Conservation (phyloP, 2,888 invertebrate genomes). For the Ormia ochracea region DNA sequence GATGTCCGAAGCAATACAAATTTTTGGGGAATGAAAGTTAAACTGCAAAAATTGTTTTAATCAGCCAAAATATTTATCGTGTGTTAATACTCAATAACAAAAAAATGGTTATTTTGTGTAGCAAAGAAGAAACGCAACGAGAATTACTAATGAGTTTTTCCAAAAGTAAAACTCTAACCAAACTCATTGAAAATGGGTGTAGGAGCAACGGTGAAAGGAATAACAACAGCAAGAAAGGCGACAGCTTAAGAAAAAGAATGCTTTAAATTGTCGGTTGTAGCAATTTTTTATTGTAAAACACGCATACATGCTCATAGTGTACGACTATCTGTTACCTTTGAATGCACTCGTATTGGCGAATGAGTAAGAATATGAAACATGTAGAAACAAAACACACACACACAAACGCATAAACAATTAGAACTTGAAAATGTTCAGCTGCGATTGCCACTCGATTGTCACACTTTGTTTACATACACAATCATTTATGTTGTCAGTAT, state of each 20-base stretch:
- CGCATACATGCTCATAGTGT: neutral
- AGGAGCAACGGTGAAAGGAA: neutral
- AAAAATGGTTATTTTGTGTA: neutral
- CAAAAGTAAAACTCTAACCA: slow-evolving; percentile 6
- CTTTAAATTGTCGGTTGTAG: slow-evolving; percentile 16
- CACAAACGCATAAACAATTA: too few species aligned
- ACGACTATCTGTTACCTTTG: neutral
- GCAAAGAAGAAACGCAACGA: slow-evolving; percentile 13
- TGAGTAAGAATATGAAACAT: slow-evolving; percentile 3
- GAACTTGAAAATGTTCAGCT: slow-evolving; percentile 54
- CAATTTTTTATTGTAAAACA: slow-evolving; percentile 7
- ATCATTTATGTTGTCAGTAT: neutral
- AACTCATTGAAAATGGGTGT: neutral
- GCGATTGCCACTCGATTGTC: slow-evolving; percentile 67
- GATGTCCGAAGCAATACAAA: neutral
- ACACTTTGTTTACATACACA: slow-evolving; percentile 62
- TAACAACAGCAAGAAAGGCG: neutral
- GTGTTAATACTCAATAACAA: slow-evolving; percentile 37
- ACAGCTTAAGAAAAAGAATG: neutral
- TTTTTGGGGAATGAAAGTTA: neutral
- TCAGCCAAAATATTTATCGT: slow-evolving; percentile 50
- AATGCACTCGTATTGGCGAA: neutral
- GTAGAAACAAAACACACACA: neutral
- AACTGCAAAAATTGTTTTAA: slow-evolving; percentile 47
- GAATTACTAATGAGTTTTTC: slow-evolving; percentile 48